Evolutionary conservation across 1,140 invertebrate genomes (phyloP).

Genomic region (Callitettix versicolor): DNA sequence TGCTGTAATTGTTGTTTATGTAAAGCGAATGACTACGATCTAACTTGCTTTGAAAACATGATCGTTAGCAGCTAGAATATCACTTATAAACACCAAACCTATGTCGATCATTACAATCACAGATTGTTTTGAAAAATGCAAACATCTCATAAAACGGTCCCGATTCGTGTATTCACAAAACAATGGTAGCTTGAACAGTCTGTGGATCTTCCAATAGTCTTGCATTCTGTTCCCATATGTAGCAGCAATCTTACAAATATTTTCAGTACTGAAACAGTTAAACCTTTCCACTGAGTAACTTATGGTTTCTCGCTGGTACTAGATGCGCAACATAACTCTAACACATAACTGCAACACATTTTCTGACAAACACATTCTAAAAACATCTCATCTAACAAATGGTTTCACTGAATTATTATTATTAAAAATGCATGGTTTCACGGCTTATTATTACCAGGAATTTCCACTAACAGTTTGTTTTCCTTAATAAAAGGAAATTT

Average conservation of each 20-base stretch:
- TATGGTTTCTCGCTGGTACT: not conserved
- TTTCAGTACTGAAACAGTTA: conserved; percentile 3
- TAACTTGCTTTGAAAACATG: not conserved
- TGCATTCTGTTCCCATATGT: not conserved
- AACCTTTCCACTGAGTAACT: not conserved
- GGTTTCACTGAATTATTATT: not conserved
- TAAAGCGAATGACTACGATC: conserved; percentile 7
- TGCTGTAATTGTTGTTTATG: conserved; percentile 31
- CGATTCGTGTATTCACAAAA: conserved; percentile 2
- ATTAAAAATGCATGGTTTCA: no score
- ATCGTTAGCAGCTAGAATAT: conserved; percentile 2
- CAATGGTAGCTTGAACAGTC: not conserved
- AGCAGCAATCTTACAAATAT: conserved; percentile 7
- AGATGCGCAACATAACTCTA: not conserved
- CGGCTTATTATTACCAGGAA: not conserved
- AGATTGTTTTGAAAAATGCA: conserved; percentile 5
- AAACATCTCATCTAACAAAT: not conserved
- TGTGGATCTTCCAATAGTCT: conserved; percentile 14
- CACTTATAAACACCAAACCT: conserved; percentile 11
- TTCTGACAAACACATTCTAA: not conserved
- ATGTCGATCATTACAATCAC: not conserved
- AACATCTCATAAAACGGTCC: not conserved
- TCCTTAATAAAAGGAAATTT: not conserved
- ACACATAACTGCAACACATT: not conserved
- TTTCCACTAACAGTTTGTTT: not conserved